A percentile compares a stretch with the other conserved stretches of the same genome.
phyloP scores from a whole-genome alignment of 2,888 invertebrate species.

The Prenolepis imparis region DNA sequence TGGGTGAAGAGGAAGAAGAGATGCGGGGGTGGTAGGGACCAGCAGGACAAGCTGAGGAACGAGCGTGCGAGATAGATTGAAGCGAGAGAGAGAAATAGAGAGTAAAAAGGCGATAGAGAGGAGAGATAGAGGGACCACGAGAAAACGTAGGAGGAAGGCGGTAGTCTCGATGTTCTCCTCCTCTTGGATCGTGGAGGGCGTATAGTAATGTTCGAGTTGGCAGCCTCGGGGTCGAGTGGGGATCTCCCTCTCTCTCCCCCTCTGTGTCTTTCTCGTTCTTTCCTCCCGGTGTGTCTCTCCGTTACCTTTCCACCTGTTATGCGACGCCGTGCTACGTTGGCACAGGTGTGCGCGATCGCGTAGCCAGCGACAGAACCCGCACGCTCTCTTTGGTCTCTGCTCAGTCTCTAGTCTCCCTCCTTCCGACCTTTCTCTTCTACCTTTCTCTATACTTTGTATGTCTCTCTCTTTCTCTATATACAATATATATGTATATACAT shows the following conservation, averaged over 20 bases:
- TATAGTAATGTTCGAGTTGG: conserved; percentile 84
- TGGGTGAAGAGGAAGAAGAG: conserved; percentile 61
- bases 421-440: conserved; percentile 55
- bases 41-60: conserved; percentile 44
- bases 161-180: conserved; percentile 86
- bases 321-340: conserved; percentile 79
- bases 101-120: conserved; percentile 54
- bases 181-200: conserved; percentile 84
- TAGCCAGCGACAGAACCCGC: conserved; percentile 62
- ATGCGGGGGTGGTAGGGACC: conserved; percentile 53
- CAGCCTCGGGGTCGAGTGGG: conserved; percentile 78
- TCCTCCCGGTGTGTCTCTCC: conserved; percentile 58
- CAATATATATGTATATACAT: not conserved
- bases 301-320: conserved; percentile 84
- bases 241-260: conserved; percentile 70
- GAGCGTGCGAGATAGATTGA: conserved; percentile 20
- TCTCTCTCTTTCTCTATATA: conserved; percentile 8
- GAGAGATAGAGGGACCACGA: conserved; percentile 61
- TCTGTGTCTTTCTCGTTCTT: conserved; percentile 63
- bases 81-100: conserved; percentile 51
- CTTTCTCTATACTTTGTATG: conserved; percentile 5
- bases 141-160: conserved; percentile 81
- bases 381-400: conserved; percentile 58
- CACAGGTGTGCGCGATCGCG: conserved; percentile 78
- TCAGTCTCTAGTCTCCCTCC: conserved; percentile 59